Evolutionary conservation across 2,888 invertebrate species (phyloP), one percentile per base, ranked within the genome.

Genomic region (Lasioglossum malachurum): DNA sequence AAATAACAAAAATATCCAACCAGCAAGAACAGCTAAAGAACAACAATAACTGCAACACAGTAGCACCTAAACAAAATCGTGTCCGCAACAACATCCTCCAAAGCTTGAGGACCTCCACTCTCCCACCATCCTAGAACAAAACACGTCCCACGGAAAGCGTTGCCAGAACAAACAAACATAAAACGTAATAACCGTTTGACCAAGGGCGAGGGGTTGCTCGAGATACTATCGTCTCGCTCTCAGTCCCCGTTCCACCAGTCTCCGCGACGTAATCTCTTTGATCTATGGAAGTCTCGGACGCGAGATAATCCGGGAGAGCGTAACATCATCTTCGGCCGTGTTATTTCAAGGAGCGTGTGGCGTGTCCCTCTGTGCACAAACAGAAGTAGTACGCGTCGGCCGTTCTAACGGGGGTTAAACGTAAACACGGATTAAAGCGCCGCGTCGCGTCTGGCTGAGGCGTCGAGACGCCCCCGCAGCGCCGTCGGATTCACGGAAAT

Each of bases 361-460:
- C 19, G 5, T 23, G 38, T 64, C 75, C 31, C 73, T 27, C 35
- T 75, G 71, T 49, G 83, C 69, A 57, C 83, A 79, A 82, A 78
- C 80, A 79, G 79, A 75, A 73, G 73, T 75, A 73, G 73, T 67
- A 64, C 77, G n/a, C 49, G 35, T 19, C 73, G 75, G 60, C 82
- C 79, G 82, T 80, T 84, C 78, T 75, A 80, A 78, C 78, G 64
- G 60, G 85, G 86, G 83, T 88, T 87, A 90, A 67, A 83, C 86
- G 89, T 83, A 83, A 88, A 88, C 86, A 82, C 71, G 81, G 89
- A 89, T 89, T 89, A 86, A 89, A 86, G 75, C 60, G n/a, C 38
- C 75, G 67, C 57, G 72, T 27, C 46, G 75, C 53, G 79, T 80
- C 73, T 60, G 79, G 31, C 31, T 16, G 64, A 27, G 31, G 31